Conservation (phyloP, 2,888 invertebrate genomes). For the Poecilus cupreus region DNA sequence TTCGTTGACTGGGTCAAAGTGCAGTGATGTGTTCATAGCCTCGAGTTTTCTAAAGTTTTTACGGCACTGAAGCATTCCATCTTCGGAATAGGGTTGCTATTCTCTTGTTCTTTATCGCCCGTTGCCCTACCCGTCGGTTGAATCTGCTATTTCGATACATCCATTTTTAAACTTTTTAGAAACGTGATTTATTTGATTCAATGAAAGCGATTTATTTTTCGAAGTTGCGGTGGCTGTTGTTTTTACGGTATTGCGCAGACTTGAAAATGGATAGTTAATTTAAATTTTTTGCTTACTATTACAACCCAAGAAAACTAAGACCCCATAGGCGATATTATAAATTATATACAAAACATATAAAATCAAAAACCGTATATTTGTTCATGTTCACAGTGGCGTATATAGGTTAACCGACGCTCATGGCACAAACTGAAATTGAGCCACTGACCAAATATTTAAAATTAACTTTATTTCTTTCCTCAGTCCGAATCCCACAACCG, state of each 20-base stretch:
- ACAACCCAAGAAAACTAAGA: too few species aligned
- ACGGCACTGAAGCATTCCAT: neutral
- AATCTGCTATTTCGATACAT: neutral
- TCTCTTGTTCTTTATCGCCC: neutral
- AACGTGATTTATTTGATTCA: neutral
- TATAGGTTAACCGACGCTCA: too few species aligned
- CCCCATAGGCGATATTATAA: too few species aligned
- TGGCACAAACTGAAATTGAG: too few species aligned
- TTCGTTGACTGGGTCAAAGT: neutral
- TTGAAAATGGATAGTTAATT: too few species aligned
- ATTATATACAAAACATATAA: too few species aligned
- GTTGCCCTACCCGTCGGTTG: neutral
- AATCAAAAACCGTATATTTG: too few species aligned
- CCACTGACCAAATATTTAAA: too few species aligned
- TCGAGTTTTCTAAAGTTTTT: neutral
- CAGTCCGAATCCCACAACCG: too few species aligned
- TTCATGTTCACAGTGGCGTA: too few species aligned
- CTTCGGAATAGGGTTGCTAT: neutral
- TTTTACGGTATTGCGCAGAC: neutral
- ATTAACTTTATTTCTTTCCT: too few species aligned
- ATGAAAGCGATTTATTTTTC: neutral
- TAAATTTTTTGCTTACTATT: too few species aligned
- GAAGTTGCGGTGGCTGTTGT: neutral
- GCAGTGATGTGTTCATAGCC: conserved; percentile 1
- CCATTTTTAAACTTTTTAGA: neutral